Evolutionary conservation across 1,140 invertebrate species (phyloP), one percentile per base, ranked within the genome.

Genomic region (Rhagoletis zephyria): DNA sequence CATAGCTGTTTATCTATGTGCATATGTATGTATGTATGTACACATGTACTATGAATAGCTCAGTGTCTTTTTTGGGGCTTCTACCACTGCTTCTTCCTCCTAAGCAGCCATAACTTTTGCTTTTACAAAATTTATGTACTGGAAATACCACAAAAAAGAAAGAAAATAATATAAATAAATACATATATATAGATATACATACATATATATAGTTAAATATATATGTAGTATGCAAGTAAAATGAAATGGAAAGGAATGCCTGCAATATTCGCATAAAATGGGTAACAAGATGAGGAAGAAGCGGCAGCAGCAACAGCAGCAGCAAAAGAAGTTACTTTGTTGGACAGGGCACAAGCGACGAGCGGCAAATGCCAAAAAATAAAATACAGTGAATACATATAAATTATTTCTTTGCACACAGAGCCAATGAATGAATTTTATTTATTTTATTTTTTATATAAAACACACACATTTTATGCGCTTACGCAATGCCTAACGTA

Each of bases 171-270:
- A 60, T 12, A 60, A 60, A 60, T 60, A 30, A 30, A 30, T 60
- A 60, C 59, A 60, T 6, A 60, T 6, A 60, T 12, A 12, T 60
- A 60, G 6, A 1, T 60, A 1, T 60, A 64, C 16, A 16, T 64
- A 64, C 16, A 67, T 67, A 67, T 67, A 40, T 67, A 67, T 64
- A n/a, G 4, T 16, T 16, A 56, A 56, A 67, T 67, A 40, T 30
- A 67, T 67, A 40, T 30, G 4, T 30, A 4, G 6, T 40, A 30
- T 67, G 64, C 4, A 67, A 5, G 64, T 9, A 19, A 40, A 63
- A 63, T 67, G 64, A 67, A 67, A 67, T 14, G 64, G 64, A 67
- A 67, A 67, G 64, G 64, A 30, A 30, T 63, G 12, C n/a, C 9
- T 63, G 61, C 5, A 56, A 56, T 63, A 63, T 14, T 63, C 16